Base-by-base conservation (phyloP, 2,888 invertebrate species). In the Anthrax anthrax region DNA sequence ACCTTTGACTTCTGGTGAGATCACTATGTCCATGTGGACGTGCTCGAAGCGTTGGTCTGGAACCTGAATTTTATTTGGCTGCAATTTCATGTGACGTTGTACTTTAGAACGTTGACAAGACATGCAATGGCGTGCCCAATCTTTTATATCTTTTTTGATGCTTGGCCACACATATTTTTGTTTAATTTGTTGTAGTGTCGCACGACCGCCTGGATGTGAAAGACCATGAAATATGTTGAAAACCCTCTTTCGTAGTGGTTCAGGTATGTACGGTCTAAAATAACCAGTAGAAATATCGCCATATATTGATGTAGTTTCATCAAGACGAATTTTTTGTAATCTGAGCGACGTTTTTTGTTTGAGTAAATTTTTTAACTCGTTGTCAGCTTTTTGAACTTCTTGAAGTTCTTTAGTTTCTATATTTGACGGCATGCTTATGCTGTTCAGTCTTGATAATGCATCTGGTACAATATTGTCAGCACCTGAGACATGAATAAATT, bases 121-220 rank as follows among this genome's bases (percentile, higher is more conserved):
- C 5, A 47, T 42, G 42, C 47, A 50, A 12, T 14, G 13, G 4
- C 36, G 16, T 18, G 36, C 16, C 42, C 18, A 43, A 40, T 18
- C 10, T 14, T 43, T n/a, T 13, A 43, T 37, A 47, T 58, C 55
- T 23, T 44, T 46, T 5, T 49, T 48, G 16, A 56, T 46, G 5
- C 14, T 16, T 9, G 53, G 55, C 57, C 56, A 56, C 3, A 57
- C 50, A 36, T 44, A 57, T 2, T 51, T 50, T 39, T 49, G 12
- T 14, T 39, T 18, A 6, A 56, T 42, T 18, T 51, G 8, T 17
- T 50, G 47, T 1, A 38, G 37, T 1, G 54, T 51, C 3, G 48
- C 46, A 14, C 45, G 46, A 6, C 47, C 46, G 5, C 55, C 53
- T 18, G 57, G 55, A 42, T 56, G 57, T n/a, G n/a, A n/a, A n/a